A percentile compares a stretch with the other conserved stretches of the same genome.
Evolutionary conservation across 2,888 invertebrate genomes (phyloP).

Genomic region (Cyclophora punctaria): DNA sequence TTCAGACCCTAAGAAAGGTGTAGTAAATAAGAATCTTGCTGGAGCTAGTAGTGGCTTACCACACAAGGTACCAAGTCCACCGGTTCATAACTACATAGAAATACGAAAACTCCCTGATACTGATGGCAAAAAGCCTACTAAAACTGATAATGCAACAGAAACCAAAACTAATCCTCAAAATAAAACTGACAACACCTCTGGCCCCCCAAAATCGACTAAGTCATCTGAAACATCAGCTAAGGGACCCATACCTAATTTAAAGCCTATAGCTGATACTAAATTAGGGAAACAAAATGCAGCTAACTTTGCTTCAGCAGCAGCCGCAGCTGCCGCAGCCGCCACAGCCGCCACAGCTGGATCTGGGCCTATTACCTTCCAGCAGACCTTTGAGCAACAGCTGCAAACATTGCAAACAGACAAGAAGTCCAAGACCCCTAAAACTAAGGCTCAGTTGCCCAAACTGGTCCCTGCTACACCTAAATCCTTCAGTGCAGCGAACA

Average conservation of each 20-base stretch:
- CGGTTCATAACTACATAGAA: slow-evolving; percentile 78
- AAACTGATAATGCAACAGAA: slow-evolving; percentile 36
- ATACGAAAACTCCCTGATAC: slow-evolving; percentile 76
- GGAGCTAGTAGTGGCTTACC: slow-evolving; percentile 39
- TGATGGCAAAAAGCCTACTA: slow-evolving; percentile 50
- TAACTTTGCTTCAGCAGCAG: slow-evolving; percentile 24
- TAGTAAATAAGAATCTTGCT: slow-evolving; percentile 54
- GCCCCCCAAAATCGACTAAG: slow-evolving; percentile 38
- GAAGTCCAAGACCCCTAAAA: slow-evolving; percentile 60
- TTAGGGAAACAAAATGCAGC: slow-evolving; percentile 50
- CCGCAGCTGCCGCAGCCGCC: too few relatives aligned
- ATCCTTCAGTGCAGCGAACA: slow-evolving; percentile 51
- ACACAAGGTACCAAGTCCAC: slow-evolving; percentile 64
- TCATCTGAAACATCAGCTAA: slow-evolving; percentile 56
- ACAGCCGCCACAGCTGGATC: slow-evolving; percentile 5
- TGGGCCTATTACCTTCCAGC: slow-evolving; percentile 67
- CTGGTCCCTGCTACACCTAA: slow-evolving; percentile 61
- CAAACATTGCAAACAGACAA: slow-evolving; percentile 59
- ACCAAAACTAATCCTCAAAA: slow-evolving; percentile 27
- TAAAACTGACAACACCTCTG: slow-evolving; percentile 33
- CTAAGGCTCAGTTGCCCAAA: slow-evolving; percentile 65
- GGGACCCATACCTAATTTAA: slow-evolving; percentile 67
- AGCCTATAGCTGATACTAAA: slow-evolving; percentile 69
- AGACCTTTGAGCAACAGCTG: slow-evolving; percentile 69
- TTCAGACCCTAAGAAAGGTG: slow-evolving; percentile 47